Conservation (phyloP, 2,888 invertebrate species). For the Sarcophaga variegata region DNA sequence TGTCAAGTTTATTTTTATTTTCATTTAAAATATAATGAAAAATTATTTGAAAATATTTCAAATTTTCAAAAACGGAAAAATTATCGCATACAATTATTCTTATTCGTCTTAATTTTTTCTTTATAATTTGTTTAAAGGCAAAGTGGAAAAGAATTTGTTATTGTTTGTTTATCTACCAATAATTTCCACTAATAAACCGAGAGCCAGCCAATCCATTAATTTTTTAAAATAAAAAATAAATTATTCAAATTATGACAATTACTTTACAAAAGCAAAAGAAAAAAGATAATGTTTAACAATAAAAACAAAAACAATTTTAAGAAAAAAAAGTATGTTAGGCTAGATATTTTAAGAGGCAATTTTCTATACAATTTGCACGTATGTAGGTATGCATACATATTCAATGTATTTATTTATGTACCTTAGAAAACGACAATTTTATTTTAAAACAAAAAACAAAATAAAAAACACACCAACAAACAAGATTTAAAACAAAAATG, state of each 20-base stretch:
- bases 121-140: background rate
- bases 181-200: constrained; percentile 22
- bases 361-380: background rate
- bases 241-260: constrained; percentile 55
- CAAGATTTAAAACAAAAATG: constrained; percentile 34
- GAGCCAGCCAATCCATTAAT: constrained; percentile 15
- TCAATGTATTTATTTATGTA: too few relatives aligned
- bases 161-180: constrained; percentile 22
- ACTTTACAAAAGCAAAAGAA: constrained; percentile 37
- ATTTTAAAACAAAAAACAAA: constrained; percentile 17
- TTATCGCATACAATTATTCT: too few relatives aligned
- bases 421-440: too few relatives aligned
- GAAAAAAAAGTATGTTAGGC: constrained; percentile 20
- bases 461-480: constrained; percentile 34
- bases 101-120: too few relatives aligned
- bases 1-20: constrained; percentile 61
- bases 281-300: constrained; percentile 22
- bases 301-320: constrained; percentile 1
- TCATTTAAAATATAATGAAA: constrained; percentile 1
- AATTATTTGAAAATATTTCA: constrained; percentile 18
- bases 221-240: constrained; percentile 7
- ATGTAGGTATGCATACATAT: background rate
- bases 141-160: background rate
- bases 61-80: background rate
- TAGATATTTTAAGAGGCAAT: constrained; percentile 26